Conservation (phyloP, 2,113 vertebrate genomes). For the Eleginops maclovinus region DNA sequence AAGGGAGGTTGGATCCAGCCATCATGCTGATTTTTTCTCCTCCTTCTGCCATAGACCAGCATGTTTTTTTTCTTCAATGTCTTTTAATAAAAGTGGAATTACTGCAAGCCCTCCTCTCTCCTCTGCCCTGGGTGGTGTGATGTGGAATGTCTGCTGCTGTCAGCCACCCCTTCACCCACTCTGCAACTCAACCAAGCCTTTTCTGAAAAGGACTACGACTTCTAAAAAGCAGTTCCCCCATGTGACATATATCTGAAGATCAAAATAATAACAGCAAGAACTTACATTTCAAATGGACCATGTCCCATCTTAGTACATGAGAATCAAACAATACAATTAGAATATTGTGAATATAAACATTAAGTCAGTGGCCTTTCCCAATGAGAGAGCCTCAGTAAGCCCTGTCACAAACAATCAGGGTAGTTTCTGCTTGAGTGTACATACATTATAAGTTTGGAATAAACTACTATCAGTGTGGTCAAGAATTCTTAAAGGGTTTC, state of each 20-base stretch:
- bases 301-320: slow-evolving; percentile 1
- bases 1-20: slow-evolving; percentile 27
- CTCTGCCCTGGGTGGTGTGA: slow-evolving; percentile 60
- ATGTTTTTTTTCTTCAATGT: slow-evolving; percentile 79
- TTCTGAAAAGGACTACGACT: slow-evolving; percentile 30
- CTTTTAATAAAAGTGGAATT: slow-evolving; percentile 87
- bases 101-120: slow-evolving; percentile 53
- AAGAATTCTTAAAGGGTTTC: slow-evolving; percentile 52
- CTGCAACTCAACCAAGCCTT: slow-evolving; percentile 2
- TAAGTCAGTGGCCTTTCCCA: not conserved
- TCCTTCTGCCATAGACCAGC: slow-evolving; percentile 48
- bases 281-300: slow-evolving; percentile 1
- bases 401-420: slow-evolving; percentile 1
- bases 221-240: slow-evolving; percentile 47
- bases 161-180: slow-evolving; percentile 32
- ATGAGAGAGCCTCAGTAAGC: not conserved
- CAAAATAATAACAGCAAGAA: slow-evolving; percentile 32
- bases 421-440: not conserved
- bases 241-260: slow-evolving; percentile 32
- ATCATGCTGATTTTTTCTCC: slow-evolving; percentile 70
- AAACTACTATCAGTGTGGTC: slow-evolving; percentile 17
- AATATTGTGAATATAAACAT: not conserved
- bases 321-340: not conserved
- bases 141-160: slow-evolving; percentile 78
- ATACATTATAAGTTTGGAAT: slow-evolving; percentile 4